phyloP scores from a whole-genome alignment of 53 echinoderm and acorn worm species.

The Apostichopus leukothele region DNA sequence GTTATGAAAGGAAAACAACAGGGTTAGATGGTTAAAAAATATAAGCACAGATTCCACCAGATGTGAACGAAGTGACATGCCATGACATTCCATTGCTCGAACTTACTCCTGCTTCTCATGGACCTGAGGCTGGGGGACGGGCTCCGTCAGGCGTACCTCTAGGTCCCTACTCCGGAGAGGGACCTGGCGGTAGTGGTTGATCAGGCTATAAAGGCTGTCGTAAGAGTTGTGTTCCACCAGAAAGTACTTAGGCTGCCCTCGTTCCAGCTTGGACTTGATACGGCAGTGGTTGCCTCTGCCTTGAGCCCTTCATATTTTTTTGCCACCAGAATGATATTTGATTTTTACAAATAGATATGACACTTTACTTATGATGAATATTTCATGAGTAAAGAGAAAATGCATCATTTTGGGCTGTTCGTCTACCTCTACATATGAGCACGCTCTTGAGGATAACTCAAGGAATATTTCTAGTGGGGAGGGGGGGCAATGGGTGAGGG shows the following conservation, averaged over 20 bases:
- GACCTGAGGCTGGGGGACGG: slow-evolving; percentile 94
- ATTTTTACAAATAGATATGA: neutral
- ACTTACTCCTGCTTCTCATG: slow-evolving; percentile 99
- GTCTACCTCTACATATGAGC: too few species aligned
- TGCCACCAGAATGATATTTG: neutral
- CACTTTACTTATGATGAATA: neutral
- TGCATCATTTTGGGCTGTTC: too few species aligned
- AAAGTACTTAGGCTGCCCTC: slow-evolving; percentile 95
- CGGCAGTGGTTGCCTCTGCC: slow-evolving; percentile 95
- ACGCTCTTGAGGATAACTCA: too few species aligned
- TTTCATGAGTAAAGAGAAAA: neutral
- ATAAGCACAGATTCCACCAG: neutral
- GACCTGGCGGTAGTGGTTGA: slow-evolving; percentile 91
- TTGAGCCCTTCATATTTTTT: slow-evolving; percentile 66
- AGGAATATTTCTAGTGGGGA: too few species aligned
- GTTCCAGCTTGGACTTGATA: slow-evolving; percentile 96
- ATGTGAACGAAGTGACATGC: neutral
- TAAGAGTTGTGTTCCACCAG: slow-evolving; percentile 93
- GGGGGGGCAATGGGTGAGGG: too few species aligned
- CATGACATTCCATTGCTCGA: neutral
- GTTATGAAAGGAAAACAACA: neutral
- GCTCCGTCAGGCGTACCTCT: slow-evolving; percentile 79
- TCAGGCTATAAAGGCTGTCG: slow-evolving; percentile 96
- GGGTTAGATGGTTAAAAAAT: neutral
- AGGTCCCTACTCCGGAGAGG: slow-evolving; percentile 86